These are phyloP conservation scores for Mungos mungo DNA, from an alignment of 2,113 vertebrate genomes.

Conservation along the genomic window DNA sequence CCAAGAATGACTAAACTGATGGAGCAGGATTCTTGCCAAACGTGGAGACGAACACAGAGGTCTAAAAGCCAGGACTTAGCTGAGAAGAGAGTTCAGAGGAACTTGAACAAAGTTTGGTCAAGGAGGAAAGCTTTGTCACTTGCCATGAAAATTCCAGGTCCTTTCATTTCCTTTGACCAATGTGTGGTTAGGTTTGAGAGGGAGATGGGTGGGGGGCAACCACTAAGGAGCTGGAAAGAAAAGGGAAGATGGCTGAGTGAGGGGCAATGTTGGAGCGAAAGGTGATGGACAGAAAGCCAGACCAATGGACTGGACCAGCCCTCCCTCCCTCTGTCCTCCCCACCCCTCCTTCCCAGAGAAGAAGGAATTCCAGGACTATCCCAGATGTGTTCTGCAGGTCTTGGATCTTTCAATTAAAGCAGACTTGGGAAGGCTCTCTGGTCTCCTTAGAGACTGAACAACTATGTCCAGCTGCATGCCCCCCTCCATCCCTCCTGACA, in stretches of 20 bases:
- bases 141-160: not conserved
- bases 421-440: not conserved
- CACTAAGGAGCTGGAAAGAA: not conserved
- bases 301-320: not conserved
- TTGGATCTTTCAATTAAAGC: not conserved
- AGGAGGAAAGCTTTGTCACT: not conserved
- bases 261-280: not conserved
- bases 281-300: not conserved
- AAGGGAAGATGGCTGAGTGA: not conserved
- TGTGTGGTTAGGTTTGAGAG: not conserved
- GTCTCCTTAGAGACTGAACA: not conserved
- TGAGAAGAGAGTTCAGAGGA: not conserved
- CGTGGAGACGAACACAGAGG: not conserved
- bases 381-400: not conserved
- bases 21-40: not conserved
- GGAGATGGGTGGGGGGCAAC: not conserved
- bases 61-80: not conserved
- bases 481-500: not conserved
- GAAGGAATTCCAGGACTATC: not conserved
- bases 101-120: not conserved
- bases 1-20: not conserved
- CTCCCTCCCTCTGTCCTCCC: not conserved
- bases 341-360: rapidly evolving
- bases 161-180: not conserved
- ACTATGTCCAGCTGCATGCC: not conserved